Percentiles rank a stretch among this genome's conserved stretches.
These are phyloP conservation scores for Drosophila nikananu DNA, from an alignment of 1,140 invertebrate species.

Conservation along the genomic window DNA sequence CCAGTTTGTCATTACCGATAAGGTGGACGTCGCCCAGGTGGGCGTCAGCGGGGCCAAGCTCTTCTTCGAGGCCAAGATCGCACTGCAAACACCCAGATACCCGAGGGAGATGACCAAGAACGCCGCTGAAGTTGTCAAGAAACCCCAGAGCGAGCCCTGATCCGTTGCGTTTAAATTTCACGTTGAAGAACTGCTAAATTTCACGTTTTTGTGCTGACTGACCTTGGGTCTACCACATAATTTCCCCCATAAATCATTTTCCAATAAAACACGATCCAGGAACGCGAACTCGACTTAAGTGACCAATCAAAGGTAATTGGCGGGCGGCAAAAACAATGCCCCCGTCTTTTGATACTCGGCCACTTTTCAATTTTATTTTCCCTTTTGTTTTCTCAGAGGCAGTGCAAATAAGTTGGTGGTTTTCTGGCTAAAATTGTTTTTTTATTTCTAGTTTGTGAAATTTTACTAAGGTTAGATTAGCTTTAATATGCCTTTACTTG, in stretches of 20 bases:
- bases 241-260: conserved; percentile 59
- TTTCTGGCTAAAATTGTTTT: neutral
- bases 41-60: conserved; percentile 51
- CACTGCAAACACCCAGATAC: conserved; percentile 16
- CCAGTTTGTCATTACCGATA: neutral
- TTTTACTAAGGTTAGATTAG: neutral
- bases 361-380: conserved; percentile 32
- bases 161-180: conserved; percentile 23
- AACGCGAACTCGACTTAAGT: conserved; percentile 62
- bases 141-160: conserved; percentile 10
- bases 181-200: conserved; percentile 32
- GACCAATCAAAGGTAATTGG: conserved; percentile 82
- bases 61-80: conserved; percentile 66
- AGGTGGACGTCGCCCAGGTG: conserved; percentile 46
- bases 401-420: neutral
- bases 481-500: rapidly evolving
- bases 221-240: conserved; percentile 50
- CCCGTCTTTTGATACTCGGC: conserved; percentile 14
- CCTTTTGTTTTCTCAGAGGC: neutral
- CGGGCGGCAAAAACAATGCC: conserved; percentile 25
- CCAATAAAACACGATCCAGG: conserved; percentile 61
- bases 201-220: conserved; percentile 12
- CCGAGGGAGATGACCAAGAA: neutral
- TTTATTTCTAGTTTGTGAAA: neutral
- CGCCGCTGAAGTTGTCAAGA: conserved; percentile 8